Evolutionary conservation across 2,113 vertebrate species (phyloP).

Genomic region (Pygoscelis antarcticus): DNA sequence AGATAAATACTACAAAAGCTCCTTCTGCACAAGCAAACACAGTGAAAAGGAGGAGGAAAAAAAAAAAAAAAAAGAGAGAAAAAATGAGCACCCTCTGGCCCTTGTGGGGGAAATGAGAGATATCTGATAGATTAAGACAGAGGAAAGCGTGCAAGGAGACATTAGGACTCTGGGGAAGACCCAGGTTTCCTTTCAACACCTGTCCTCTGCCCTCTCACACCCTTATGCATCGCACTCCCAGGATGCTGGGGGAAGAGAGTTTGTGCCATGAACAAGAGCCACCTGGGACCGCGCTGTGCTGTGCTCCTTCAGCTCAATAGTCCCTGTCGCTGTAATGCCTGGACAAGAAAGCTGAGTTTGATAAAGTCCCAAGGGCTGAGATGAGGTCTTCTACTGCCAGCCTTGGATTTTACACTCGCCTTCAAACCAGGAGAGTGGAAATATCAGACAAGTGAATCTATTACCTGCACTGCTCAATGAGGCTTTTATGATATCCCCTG

Average conservation of each 20-base stretch:
- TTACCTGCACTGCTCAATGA: conserved; percentile 39
- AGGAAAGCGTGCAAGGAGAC: not conserved
- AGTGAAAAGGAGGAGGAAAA: too few species aligned
- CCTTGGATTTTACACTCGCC: not conserved
- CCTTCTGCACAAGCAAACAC: not conserved
- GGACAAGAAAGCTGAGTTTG: not conserved
- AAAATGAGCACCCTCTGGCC: not conserved
- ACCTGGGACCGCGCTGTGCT: rapidly evolving
- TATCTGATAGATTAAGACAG: rapidly evolving
- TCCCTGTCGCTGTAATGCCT: not conserved
- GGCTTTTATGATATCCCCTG: conserved; percentile 2
- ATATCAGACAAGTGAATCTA: conserved; percentile 16
- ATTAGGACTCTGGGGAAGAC: not conserved
- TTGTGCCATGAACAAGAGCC: not conserved
- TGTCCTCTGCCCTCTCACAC: not conserved
- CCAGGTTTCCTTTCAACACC: not conserved
- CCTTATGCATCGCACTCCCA: rapidly evolving
- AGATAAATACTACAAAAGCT: not conserved
- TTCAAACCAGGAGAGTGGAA: not conserved
- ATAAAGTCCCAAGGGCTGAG: not conserved
- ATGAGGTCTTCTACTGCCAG: not conserved
- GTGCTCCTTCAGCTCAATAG: not conserved
- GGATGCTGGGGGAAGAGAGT: not conserved
- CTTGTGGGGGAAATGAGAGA: not conserved
- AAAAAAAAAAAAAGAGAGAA: rapidly evolving